phyloP scores from a whole-genome alignment of 2,888 invertebrate species.

The Parascotia fuliginaria region DNA sequence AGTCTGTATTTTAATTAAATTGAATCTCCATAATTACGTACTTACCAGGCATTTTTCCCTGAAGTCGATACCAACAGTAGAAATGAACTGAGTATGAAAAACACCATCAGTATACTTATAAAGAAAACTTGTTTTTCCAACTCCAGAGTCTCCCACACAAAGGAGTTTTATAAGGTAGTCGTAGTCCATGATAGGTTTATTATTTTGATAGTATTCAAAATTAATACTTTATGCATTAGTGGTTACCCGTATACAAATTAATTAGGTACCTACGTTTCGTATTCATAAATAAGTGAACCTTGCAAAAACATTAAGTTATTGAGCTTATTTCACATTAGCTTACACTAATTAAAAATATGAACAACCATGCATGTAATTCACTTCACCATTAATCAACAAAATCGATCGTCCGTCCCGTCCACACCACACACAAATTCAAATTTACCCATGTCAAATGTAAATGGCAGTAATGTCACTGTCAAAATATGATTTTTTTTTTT shows the following conservation, averaged over 20 bases:
- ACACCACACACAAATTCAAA: no score
- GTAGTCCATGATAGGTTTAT: conserved; percentile 88
- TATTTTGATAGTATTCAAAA: conserved; percentile 3
- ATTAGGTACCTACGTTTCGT: neutral
- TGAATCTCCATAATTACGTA: conserved; percentile 20
- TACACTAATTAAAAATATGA: no score
- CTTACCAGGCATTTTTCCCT: conserved; percentile 97
- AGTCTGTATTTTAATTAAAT: no score
- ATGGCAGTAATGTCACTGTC: no score
- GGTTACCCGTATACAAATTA: neutral
- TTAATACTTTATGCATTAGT: conserved; percentile 23
- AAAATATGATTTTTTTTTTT: no score
- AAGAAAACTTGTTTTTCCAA: conserved; percentile 98
- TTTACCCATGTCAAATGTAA: no score
- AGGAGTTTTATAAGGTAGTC: conserved; percentile 97
- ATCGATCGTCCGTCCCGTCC: no score
- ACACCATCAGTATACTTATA: conserved; percentile 97
- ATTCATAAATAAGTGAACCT: neutral
- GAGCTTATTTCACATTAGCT: conserved; percentile 3
- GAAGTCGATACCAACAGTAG: conserved; percentile 99
- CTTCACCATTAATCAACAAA: no score
- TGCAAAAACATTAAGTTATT: neutral
- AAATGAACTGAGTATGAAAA: conserved; percentile 97
- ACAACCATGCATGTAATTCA: no score
- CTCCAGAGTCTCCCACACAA: conserved; percentile 98